Base-by-base conservation (phyloP, 2,888 invertebrate species). In the Nasonia oneida region DNA sequence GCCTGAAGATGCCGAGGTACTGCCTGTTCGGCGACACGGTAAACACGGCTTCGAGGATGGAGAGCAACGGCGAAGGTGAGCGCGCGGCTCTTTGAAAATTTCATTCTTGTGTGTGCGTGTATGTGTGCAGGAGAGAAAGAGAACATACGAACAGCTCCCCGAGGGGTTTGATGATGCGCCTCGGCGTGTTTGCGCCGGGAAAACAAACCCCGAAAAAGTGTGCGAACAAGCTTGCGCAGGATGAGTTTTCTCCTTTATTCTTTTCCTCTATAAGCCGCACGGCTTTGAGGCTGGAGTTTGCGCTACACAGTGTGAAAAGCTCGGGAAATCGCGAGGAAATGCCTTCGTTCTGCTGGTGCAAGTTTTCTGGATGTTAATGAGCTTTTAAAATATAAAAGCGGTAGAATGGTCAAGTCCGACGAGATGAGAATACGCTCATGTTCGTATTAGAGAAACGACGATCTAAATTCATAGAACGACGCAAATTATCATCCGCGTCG, bases 11-110 rank as follows among this genome's bases (percentile, higher is more conserved):
- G 98, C 98, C 98, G 0, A 95, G 98, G 83, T 98, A 98, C 93
- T 98, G 98, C 91, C 95, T 98, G 12, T 98, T 98, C 91, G 98
- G 98, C 0, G 98, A 98, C 92, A 98, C 98, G 0, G 98, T 98
- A 2, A 98, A 98, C 92, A 98, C 98, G 0, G 98, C 98, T 0
- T 97, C 97, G 0, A 94, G 98, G 81, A 98, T 98, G 98, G 98
- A 98, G 93, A 97, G 97, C 67, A 98, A 97, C 90, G 98, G 98
- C 18, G 96, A 96, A 93, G 94, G 95, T 95, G 92, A 91, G 81
- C 14, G 12, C 33, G 67, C 2, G 67, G 29, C n/a, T 14, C 33
- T 33, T 10, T 61, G 57, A 61, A 61, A 61, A n/a, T 18, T 61
- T 61, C 57, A 61, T 61, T 29, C 33, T 67, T 67, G 12, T 67